Percentiles rank a stretch among this genome's conserved stretches.
phyloP scores from a whole-genome alignment of 2,888 invertebrate genomes.

The Oligia fasciuncula region DNA sequence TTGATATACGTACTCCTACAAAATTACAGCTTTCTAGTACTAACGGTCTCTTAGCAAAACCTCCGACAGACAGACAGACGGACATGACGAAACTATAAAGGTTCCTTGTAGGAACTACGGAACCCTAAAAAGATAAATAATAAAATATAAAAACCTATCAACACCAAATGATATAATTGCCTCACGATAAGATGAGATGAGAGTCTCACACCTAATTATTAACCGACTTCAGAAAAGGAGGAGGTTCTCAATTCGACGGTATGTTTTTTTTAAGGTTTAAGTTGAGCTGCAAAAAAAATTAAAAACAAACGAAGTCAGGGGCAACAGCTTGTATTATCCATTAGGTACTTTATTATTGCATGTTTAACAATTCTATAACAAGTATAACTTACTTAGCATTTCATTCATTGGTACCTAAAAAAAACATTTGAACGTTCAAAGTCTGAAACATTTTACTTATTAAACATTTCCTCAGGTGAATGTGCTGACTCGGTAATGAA shows the following conservation, averaged over 20 bases:
- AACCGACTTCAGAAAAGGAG: too few relatives aligned
- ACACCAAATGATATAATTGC: too few relatives aligned
- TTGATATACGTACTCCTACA: too few relatives aligned
- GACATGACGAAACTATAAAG: too few relatives aligned
- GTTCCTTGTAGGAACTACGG: too few relatives aligned
- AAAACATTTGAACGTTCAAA: slow-evolving; percentile 32
- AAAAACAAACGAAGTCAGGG: background rate
- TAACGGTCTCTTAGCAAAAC: too few relatives aligned
- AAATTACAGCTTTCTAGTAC: too few relatives aligned
- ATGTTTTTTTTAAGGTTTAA: background rate
- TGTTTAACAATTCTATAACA: slow-evolving; percentile 8
- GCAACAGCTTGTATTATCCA: slow-evolving; percentile 7
- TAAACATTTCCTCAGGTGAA: slow-evolving; percentile 14
- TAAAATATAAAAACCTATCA: too few relatives aligned
- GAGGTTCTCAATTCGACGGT: too few relatives aligned
- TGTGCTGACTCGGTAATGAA: slow-evolving; percentile 40
- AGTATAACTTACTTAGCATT: slow-evolving; percentile 11
- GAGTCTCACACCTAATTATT: background rate
- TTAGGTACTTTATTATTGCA: slow-evolving; percentile 11
- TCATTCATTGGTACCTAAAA: slow-evolving; percentile 16
- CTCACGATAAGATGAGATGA: too few relatives aligned
- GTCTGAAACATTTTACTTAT: slow-evolving; percentile 43
- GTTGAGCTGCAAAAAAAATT: background rate
- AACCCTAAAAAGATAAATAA: too few relatives aligned
- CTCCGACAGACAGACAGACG: too few relatives aligned